These are phyloP conservation scores for Dolichoris vasculosae DNA, from an alignment of 1,140 invertebrate species.

Conservation along the genomic window DNA sequence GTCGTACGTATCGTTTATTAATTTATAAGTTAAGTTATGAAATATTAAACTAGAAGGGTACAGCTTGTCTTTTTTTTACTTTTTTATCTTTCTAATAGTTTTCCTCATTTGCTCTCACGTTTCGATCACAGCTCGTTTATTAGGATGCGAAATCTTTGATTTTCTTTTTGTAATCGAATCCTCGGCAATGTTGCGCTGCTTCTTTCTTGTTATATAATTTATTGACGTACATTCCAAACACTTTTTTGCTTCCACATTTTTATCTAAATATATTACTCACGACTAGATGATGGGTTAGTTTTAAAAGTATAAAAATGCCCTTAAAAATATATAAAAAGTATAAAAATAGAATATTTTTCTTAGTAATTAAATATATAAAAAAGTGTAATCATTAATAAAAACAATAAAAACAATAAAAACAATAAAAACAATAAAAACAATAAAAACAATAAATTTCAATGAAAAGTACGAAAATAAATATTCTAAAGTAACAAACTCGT, in stretches of 20 bases:
- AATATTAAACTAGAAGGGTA: conserved; percentile 67
- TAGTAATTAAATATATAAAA: conserved; percentile 51
- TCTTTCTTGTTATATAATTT: conserved; percentile 28
- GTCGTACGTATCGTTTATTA: conserved; percentile 75
- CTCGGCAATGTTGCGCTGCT: not conserved
- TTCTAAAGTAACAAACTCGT: not conserved
- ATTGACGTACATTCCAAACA: conserved; percentile 2
- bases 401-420: too few relatives aligned
- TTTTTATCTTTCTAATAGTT: not conserved
- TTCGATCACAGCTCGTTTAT: not conserved
- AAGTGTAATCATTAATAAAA: conserved; percentile 14
- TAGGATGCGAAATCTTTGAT: conserved; percentile 19
- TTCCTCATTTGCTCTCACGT: not conserved
- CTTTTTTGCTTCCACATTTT: conserved; percentile 20
- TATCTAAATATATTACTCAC: conserved; percentile 32
- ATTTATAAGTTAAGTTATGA: conserved; percentile 64
- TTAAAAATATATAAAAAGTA: conserved; percentile 54
- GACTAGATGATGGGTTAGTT: conserved; percentile 50
- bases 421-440: too few relatives aligned
- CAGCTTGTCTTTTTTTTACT: conserved; percentile 55
- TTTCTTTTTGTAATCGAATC: not conserved
- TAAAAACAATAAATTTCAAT: conserved; percentile 35
- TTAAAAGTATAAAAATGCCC: conserved; percentile 49
- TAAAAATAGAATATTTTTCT: conserved; percentile 51
- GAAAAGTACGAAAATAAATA: conserved; percentile 30